Percentiles rank a stretch among this genome's conserved stretches.
These are phyloP conservation scores for Lepidocyrtinus sp. DNA, from an alignment of 2,888 invertebrate species.

Conservation along the genomic window DNA sequence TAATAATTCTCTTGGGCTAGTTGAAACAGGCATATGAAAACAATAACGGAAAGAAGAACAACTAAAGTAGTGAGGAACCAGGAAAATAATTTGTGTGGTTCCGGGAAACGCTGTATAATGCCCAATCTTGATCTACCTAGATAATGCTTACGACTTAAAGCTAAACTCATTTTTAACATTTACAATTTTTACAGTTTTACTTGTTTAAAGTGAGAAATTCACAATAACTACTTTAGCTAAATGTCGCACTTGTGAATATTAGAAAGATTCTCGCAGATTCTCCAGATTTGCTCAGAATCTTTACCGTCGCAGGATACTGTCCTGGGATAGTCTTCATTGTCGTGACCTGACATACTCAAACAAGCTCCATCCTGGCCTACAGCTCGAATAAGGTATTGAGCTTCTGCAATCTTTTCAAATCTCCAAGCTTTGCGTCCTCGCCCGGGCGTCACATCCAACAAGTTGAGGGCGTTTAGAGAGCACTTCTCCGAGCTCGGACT, in stretches of 20 bases:
- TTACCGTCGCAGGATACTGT: slow-evolving; percentile 47
- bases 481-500: slow-evolving; percentile 39
- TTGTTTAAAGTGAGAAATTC: too few relatives aligned
- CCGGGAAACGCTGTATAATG: background rate
- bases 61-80: slow-evolving; percentile 33
- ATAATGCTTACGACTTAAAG: too few relatives aligned
- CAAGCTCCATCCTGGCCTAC: slow-evolving; percentile 48
- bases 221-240: slow-evolving; percentile 17
- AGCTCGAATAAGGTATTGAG: slow-evolving; percentile 44
- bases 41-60: slow-evolving; percentile 14
- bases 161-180: too few relatives aligned
- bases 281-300: slow-evolving; percentile 62
- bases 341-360: slow-evolving; percentile 47
- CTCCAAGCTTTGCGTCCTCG: slow-evolving; percentile 57
- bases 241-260: slow-evolving; percentile 59
- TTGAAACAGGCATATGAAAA: background rate
- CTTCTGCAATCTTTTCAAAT: slow-evolving; percentile 50
- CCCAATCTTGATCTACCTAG: background rate
- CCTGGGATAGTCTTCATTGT: slow-evolving; percentile 42
- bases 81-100: slow-evolving; percentile 35
- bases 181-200: too few relatives aligned
- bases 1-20: too few relatives aligned
- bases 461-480: slow-evolving; percentile 40
- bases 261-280: slow-evolving; percentile 58
- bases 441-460: slow-evolving; percentile 59